These are phyloP conservation scores for Gallirallus australis DNA, from an alignment of 2,797 vertebrate genomes.

Conservation along the genomic window DNA sequence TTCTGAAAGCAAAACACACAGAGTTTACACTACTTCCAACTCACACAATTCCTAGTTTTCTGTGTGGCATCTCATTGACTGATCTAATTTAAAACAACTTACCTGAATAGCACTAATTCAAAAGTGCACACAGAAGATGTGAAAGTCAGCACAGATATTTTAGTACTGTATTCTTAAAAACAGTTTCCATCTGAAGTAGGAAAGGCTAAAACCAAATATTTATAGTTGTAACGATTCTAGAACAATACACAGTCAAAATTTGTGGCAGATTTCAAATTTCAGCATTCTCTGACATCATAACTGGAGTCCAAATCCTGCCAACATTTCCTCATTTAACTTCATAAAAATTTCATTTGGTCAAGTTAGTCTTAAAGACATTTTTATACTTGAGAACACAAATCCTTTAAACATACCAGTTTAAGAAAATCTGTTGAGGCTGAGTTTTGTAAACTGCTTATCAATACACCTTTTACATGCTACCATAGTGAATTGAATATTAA, in stretches of 20 bases:
- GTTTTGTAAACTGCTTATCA: neutral
- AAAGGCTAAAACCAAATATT: neutral
- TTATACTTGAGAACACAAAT: neutral
- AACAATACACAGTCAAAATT: neutral
- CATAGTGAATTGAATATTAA: neutral
- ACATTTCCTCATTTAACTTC: neutral
- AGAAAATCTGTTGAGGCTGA: neutral
- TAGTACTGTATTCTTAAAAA: neutral
- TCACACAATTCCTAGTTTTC: neutral
- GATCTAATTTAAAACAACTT: neutral
- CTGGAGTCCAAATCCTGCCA: neutral
- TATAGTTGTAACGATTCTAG: neutral
- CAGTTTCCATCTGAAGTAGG: neutral
- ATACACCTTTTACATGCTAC: neutral
- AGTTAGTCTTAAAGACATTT: neutral
- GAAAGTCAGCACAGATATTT: neutral
- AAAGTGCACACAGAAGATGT: neutral
- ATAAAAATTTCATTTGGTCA: neutral
- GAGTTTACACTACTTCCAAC: neutral
- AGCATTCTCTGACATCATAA: neutral
- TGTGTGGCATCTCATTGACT: neutral
- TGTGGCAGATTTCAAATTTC: neutral
- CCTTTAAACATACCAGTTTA: neutral
- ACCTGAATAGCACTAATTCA: neutral
- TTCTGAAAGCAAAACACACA: slow-evolving; percentile 1